Evolutionary conservation across 2,888 invertebrate species (phyloP), one percentile per base, ranked within the genome.

Genomic region (Hypena proboscidalis): DNA sequence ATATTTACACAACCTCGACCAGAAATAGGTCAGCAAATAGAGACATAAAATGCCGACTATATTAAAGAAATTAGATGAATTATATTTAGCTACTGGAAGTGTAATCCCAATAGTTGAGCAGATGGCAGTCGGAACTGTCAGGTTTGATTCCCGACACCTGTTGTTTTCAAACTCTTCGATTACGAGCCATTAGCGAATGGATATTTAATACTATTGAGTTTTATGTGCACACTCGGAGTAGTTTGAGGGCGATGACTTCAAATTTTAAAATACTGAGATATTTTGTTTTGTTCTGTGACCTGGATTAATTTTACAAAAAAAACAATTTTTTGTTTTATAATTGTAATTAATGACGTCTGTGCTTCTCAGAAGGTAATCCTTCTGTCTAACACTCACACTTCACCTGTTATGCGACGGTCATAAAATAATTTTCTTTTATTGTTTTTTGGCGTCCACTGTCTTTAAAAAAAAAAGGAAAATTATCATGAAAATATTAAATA

Each of bases 141-240:
- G 78, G 84, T 89, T 89, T 90, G 90, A 90, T 81, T 83, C 85
- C 76, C 60, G 64, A 38, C 90, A 90, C 88, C 90, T 89, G 90
- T 83, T 88, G 85, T 85, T 84, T 84, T 82, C 75, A 67, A 78
- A 80, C 77, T 76, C 81, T 83, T 86, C 89, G 82, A 88, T 87
- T 81, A 81, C 84, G 74, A 62, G 58, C 88, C 90, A 90, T 90
- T 90, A 90, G 89, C 58, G 77, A 48, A 39, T 58, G 74, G 87
- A 86, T 82, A 88, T 83, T 81, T 80, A 85, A 85, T 83, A 83
- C 82, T 74, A 47, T 59, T 45, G 35, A 47, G 64, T 63, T 67
- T 67, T 49, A 64, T 59, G 65, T 64, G 54, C 37, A 35, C 43
- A 47, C 62, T 41, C 52, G 11, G 36, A 61, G 59, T 59, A 64